Evolutionary conservation across 2,113 vertebrate genomes (phyloP), one percentile per base, ranked within the genome.

Genomic region (Malaclemys terrapin): DNA sequence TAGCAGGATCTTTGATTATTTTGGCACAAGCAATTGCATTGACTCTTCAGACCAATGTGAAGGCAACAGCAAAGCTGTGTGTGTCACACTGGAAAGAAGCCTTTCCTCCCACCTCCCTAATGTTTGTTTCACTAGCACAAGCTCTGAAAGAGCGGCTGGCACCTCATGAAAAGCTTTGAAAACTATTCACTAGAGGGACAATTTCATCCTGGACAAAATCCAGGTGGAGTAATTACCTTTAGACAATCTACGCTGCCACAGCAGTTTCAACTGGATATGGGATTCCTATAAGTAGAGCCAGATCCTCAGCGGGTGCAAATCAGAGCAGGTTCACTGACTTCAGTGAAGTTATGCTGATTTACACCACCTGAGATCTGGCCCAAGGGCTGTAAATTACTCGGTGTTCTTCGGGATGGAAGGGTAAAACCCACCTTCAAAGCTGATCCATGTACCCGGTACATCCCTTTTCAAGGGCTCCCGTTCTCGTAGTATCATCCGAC

Each of bases 71-170:
- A 52, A 52, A 65, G 45, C 83, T 38, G 3, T 38, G 24, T 72
- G 49, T 17, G 27, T 47, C 22, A 45, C 75, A 29, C 24, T 14
- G 42, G 45, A 24, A 78, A 78, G 7, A 25, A 27, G 42, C 14
- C 42, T 45, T 62, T 10, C 4, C 12, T 6, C 10, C n/a, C 6
- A 1, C 22, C 24, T 2, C 38, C 75, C 24, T 6, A 4, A 14
- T 78, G 75, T 78, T 78, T 47, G 75, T 78, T 78, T 47, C 45
- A 6, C 38, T 45, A 5, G 42, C 38, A 45, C 42, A 76, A 45
- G 72, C 24, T 42, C 22, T 13, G 47, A 47, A 45, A 12, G 12
- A 78, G 42, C 42, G 27, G 75, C 75, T 78, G 42, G 75, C 25
- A 47, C 42, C 45, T 78, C 75, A 47, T 78, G 42, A 47, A 78